Evolutionary conservation across 1,140 invertebrate species (phyloP).

Genomic region (Chironomus striatipennis): DNA sequence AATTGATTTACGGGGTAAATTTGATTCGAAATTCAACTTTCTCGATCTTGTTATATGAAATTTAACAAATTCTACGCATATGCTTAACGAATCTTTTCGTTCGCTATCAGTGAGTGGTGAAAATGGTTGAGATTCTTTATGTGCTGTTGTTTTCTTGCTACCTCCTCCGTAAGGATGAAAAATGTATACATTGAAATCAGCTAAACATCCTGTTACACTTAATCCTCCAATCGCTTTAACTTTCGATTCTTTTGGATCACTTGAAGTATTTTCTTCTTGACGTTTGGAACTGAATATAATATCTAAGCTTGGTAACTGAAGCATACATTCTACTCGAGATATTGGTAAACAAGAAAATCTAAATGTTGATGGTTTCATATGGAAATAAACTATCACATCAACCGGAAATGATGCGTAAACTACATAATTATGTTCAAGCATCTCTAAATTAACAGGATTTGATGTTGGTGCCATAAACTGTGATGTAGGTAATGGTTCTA

Average conservation of each 20-base stretch:
- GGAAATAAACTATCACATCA: constrained; percentile 97
- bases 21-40: constrained; percentile 65
- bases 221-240: constrained; percentile 22
- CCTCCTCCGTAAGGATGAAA: constrained; percentile 94
- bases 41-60: constrained; percentile 85
- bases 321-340: constrained; percentile 90
- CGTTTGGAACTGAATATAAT: constrained; percentile 87
- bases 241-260: constrained; percentile 1
- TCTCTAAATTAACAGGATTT: constrained; percentile 43
- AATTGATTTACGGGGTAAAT: constrained; percentile 38
- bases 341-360: constrained; percentile 92
- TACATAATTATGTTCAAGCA: constrained; percentile 63
- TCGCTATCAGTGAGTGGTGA: constrained; percentile 80
- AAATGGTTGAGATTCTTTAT: constrained; percentile 73
- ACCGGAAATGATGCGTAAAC: constrained; percentile 89
- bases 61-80: constrained; percentile 96
- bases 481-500: constrained; percentile 74
- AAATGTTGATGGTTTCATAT: constrained; percentile 94
- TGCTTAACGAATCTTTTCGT: constrained; percentile 88
- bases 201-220: constrained; percentile 88
- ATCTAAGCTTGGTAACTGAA: constrained; percentile 91
- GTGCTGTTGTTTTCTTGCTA: constrained; percentile 58
- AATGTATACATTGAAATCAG: constrained; percentile 95
- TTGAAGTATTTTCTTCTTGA: constrained; percentile 51
- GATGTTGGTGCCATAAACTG: constrained; percentile 30